A percentile compares a stretch with the other conserved stretches of the same genome.
These are phyloP conservation scores for Geothlypis trichas DNA, from an alignment of 2,113 vertebrate species.

Conservation along the genomic window DNA sequence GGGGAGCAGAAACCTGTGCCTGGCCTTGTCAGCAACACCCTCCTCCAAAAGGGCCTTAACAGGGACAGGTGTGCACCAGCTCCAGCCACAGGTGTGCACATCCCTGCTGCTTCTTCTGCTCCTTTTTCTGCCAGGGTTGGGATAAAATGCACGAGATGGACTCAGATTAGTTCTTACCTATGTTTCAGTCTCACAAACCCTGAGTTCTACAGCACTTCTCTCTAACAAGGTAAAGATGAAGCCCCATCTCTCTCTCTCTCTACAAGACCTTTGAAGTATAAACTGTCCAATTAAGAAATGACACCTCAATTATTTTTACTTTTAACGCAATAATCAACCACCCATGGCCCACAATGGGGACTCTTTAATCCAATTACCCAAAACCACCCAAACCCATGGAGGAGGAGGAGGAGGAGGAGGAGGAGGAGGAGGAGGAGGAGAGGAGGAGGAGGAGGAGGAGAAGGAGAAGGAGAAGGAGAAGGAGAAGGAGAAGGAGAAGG, in stretches of 20 bases:
- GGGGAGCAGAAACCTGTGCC: not conserved
- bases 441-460: not conserved
- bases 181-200: not conserved
- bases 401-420: not conserved
- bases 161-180: not conserved
- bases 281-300: not conserved
- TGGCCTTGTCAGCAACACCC: not conserved
- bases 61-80: not conserved
- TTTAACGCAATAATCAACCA: not conserved
- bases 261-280: not conserved
- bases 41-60: not conserved
- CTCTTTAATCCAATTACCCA: not conserved
- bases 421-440: too few relatives aligned
- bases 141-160: not conserved
- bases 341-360: not conserved
- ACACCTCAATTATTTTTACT: not conserved
- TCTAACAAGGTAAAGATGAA: not conserved
- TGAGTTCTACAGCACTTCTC: not conserved
- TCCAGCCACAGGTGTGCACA: not conserved
- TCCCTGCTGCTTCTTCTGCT: not conserved
- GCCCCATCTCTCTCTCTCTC: not conserved
- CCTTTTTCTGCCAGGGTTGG: not conserved
- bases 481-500: too few relatives aligned
- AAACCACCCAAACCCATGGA: not conserved
- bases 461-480: too few relatives aligned